phyloP scores from a whole-genome alignment of 1,140 invertebrate genomes.

The Batillaria attramentaria region DNA sequence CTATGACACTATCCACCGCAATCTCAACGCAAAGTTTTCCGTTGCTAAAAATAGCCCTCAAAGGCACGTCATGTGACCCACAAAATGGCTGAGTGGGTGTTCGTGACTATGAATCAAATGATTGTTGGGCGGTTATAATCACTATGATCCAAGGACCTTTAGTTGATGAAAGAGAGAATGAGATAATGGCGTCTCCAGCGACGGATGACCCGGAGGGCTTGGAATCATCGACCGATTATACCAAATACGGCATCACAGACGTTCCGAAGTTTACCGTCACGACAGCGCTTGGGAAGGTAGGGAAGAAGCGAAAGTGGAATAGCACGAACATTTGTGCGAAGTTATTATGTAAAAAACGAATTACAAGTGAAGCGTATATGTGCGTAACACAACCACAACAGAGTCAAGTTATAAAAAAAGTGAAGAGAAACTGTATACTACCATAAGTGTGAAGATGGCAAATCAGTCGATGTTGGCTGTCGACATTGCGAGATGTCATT shows the following conservation, averaged over 20 bases:
- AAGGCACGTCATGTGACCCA: too few species aligned
- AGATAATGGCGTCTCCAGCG: not conserved
- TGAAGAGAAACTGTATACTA: not conserved
- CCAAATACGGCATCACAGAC: conserved; percentile 55
- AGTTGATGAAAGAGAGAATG: too few species aligned
- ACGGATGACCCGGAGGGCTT: not conserved
- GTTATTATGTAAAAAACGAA: not conserved
- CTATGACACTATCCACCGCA: too few species aligned
- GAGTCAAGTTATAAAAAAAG: not conserved
- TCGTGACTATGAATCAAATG: too few species aligned
- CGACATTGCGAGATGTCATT: not conserved
- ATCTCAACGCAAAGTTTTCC: too few species aligned
- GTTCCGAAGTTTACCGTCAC: conserved; percentile 47
- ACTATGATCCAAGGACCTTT: too few species aligned
- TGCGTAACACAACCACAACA: not conserved
- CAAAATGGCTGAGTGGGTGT: too few species aligned
- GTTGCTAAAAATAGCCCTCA: too few species aligned
- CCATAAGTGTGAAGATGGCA: not conserved
- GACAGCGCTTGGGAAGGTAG: conserved; percentile 58
- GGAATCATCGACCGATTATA: conserved; percentile 49
- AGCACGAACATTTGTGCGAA: not conserved
- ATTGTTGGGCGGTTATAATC: too few species aligned
- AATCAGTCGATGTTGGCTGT: not conserved
- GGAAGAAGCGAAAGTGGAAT: too few species aligned
- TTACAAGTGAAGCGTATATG: not conserved